These are phyloP conservation scores for Eretmocerus hayati DNA, from an alignment of 2,888 invertebrate species.

Conservation along the genomic window DNA sequence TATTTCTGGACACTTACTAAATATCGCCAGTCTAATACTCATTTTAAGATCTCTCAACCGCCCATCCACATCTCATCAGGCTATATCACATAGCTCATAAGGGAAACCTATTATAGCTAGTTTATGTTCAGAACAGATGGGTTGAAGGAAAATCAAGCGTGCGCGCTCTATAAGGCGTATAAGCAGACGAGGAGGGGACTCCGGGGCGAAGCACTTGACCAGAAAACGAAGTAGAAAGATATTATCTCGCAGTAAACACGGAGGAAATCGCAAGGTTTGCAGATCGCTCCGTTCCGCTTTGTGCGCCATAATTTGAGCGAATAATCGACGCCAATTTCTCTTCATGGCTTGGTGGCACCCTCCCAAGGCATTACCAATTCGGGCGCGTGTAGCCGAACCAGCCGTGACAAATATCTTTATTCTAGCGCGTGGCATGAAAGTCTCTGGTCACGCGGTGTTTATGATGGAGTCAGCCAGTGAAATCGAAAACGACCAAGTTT, in stretches of 20 bases:
- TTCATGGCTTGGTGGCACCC: background rate
- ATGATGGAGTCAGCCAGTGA: no score
- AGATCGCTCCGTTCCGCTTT: constrained; percentile 17
- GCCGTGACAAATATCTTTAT: constrained; percentile 31
- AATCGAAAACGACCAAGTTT: no score
- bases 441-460: no score
- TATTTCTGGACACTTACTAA: background rate
- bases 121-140: background rate
- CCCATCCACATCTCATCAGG: no score
- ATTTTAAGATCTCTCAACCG: background rate
- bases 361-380: background rate
- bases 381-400: background rate
- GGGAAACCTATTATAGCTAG: background rate
- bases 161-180: no score
- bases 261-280: constrained; percentile 10
- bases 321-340: constrained; percentile 15
- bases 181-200: background rate
- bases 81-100: no score
- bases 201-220: background rate
- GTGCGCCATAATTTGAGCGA: constrained; percentile 18
- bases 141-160: no score
- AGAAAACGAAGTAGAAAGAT: background rate
- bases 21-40: background rate
- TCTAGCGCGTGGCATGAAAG: constrained; percentile 5
- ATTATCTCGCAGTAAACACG: background rate